These are phyloP conservation scores for Cartodere bifasciata DNA, from an alignment of 2,888 invertebrate species.

Conservation along the genomic window DNA sequence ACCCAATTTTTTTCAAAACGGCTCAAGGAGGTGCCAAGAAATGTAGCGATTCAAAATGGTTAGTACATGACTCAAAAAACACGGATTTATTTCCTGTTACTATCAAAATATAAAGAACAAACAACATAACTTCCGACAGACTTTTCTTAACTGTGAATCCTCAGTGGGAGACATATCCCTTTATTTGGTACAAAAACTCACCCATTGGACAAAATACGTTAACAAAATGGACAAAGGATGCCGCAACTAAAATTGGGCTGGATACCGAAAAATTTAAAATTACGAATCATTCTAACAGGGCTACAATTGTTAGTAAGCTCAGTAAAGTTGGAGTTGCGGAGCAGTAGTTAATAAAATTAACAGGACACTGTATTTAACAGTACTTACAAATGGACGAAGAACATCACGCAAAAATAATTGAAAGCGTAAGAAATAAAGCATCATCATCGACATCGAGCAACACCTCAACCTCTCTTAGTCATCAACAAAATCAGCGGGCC, in stretches of 20 bases:
- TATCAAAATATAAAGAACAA: too few relatives aligned
- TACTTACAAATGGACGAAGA: neutral
- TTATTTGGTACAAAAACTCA: neutral
- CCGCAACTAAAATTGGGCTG: constrained; percentile 7
- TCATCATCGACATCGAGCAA: too few relatives aligned
- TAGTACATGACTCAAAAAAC: too few relatives aligned
- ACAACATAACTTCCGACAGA: too few relatives aligned
- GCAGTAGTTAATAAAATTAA: neutral
- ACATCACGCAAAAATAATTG: too few relatives aligned
- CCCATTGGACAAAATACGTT: constrained; percentile 4
- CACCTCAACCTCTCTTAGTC: too few relatives aligned
- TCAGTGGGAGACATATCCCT: neutral
- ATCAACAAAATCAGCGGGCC: too few relatives aligned
- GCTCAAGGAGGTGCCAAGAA: too few relatives aligned
- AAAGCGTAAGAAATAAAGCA: too few relatives aligned
- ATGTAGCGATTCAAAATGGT: too few relatives aligned
- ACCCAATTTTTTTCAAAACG: too few relatives aligned
- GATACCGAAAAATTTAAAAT: constrained; percentile 5
- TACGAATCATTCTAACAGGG: constrained; percentile 3
- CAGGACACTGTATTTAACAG: neutral
- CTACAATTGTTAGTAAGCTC: neutral
- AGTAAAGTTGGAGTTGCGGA: constrained; percentile 1
- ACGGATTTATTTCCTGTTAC: too few relatives aligned
- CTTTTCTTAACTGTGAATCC: constrained; percentile 1
- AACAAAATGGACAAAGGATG: constrained; percentile 8